Conservation (phyloP, 2,888 invertebrate species). For the Polydrusus cervinus region DNA sequence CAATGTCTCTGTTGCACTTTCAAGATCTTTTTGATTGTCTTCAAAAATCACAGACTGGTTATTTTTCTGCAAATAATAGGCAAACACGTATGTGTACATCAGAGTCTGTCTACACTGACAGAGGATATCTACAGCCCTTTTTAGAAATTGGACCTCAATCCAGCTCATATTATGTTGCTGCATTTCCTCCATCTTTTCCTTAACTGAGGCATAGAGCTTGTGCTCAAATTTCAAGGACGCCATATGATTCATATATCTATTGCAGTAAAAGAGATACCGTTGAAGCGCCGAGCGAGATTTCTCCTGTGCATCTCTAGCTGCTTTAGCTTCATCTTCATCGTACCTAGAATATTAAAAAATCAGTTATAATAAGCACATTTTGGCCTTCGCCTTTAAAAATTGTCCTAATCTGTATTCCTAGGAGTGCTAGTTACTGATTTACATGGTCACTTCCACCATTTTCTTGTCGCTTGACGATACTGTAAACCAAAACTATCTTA, state of each 20-base stretch:
- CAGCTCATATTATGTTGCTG: constrained; percentile 99
- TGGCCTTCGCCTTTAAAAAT: too few species aligned
- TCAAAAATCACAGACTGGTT: constrained; percentile 99
- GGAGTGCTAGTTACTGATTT: too few species aligned
- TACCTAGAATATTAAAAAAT: constrained; percentile 65
- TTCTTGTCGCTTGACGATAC: neutral
- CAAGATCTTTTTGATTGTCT: constrained; percentile 98
- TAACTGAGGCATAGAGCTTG: constrained; percentile 95
- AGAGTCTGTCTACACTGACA: constrained; percentile 98
- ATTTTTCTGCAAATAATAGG: constrained; percentile 97
- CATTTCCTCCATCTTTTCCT: constrained; percentile 99
- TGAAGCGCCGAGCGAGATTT: constrained; percentile 94
- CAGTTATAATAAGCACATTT: neutral
- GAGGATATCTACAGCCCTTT: constrained; percentile 96
- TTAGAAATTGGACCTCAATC: constrained; percentile 99
- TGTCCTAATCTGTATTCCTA: too few species aligned
- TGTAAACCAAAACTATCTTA: constrained; percentile 55
- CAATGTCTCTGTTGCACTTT: constrained; percentile 96
- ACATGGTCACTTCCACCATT: too few species aligned
- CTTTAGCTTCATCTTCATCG: constrained; percentile 97
- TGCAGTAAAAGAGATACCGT: constrained; percentile 98
- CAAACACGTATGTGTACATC: constrained; percentile 99
- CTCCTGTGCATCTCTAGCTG: constrained; percentile 97
- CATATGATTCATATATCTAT: constrained; percentile 99
- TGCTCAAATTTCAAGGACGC: constrained; percentile 98